Base-by-base conservation (phyloP, 2,113 vertebrate species). In the Tyto alba region DNA sequence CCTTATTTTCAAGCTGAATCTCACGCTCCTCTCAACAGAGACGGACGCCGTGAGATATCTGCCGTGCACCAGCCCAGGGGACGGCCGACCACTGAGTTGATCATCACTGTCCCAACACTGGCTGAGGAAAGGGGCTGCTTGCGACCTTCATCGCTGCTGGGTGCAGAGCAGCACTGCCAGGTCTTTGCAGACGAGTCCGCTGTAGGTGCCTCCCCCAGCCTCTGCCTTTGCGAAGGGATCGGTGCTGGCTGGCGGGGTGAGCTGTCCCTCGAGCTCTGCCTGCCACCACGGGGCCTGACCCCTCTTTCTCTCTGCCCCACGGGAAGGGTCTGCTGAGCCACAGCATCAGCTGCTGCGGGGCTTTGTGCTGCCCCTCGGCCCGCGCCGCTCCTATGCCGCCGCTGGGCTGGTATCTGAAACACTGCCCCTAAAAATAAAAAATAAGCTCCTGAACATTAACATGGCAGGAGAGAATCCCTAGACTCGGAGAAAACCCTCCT, bases 21-120 rank as follows among this genome's bases (percentile, higher is more conserved):
- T 68, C 72, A 32, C 34, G 23, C 43, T 40, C 52, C 22, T n/a
- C 84, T 45, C 48, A 4, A 11, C 66, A 25, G 23, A 8, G 32
- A 4, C 47, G 27, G 63, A 60, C 0, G 2, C 40, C 0, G 2
- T 2, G 74, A 73, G 74, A 6, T 22, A 11, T 25, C 1, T 64
- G 69, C 69, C 77, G 64, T 2, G 25, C n/a, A 67, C 29, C 36
- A 5, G 32, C 20, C 48, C 68, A 0, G 4, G 25, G 63, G 13
- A 56, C 1, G 26, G 85, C 41, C 77, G 67, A 8, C 45, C 29
- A 1, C 7, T 7, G 47, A 23, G 23, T 41, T 41, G 20, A 73
- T 29, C 32, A 30, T 11, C 59, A 1, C 53, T 10, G n/a, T 36
- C 38, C 81, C 36, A 6, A 6, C 7, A 3, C 25, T 15, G 55